These are phyloP conservation scores for Lepidothrix coronata DNA, from an alignment of 2,113 vertebrate species.

Conservation along the genomic window DNA sequence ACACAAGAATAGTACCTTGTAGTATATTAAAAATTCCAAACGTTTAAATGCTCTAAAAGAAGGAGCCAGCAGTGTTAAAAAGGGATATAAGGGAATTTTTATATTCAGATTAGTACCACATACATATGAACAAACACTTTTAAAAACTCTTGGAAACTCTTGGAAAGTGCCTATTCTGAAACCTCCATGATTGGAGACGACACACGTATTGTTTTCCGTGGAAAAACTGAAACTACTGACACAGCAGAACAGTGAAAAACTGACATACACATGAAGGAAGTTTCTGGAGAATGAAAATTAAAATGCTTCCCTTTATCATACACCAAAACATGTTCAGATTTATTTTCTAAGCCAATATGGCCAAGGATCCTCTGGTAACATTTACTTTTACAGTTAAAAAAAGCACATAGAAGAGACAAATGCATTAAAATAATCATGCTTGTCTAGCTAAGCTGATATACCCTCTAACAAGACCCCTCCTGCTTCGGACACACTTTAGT, in stretches of 20 bases:
- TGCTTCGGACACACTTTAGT: neutral
- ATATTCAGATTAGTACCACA: neutral
- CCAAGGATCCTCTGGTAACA: neutral
- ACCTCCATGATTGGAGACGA: neutral
- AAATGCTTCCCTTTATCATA: neutral
- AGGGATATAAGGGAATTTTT: neutral
- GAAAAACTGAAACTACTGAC: neutral
- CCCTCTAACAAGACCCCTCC: neutral
- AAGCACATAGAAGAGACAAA: neutral
- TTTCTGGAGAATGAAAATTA: neutral
- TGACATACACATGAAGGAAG: neutral
- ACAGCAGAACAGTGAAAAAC: neutral
- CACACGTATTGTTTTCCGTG: neutral
- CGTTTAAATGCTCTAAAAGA: neutral
- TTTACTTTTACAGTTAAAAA: slow-evolving; percentile 26
- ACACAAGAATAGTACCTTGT: neutral
- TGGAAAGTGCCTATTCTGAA: neutral
- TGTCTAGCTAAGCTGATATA: neutral
- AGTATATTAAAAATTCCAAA: neutral
- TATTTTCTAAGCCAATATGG: neutral
- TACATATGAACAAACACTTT: neutral
- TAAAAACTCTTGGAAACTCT: neutral
- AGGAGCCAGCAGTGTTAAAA: neutral
- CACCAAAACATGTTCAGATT: slow-evolving; percentile 7
- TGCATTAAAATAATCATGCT: neutral